These are phyloP conservation scores for Parauchenoglanis ngamensis DNA, from an alignment of 2,797 vertebrate genomes.

Conservation along the genomic window DNA sequence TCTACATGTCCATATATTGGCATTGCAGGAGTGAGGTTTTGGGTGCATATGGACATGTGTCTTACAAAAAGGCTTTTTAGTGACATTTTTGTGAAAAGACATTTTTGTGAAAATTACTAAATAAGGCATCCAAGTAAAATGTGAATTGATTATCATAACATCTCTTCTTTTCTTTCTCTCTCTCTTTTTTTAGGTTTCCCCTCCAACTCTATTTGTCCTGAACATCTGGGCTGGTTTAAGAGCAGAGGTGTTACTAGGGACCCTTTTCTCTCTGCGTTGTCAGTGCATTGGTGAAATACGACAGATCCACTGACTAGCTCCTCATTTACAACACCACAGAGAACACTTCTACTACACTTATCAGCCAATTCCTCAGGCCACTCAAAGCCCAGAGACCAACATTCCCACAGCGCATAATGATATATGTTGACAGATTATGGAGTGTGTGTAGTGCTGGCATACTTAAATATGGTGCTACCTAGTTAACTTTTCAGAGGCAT, in stretches of 20 bases:
- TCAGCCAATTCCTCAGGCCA: conserved; percentile 46
- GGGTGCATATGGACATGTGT: neutral
- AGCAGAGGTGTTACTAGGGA: conserved; percentile 39
- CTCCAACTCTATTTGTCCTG: conserved; percentile 36
- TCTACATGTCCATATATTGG: neutral
- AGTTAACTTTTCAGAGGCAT: conserved; percentile 26
- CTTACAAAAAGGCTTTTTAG: neutral
- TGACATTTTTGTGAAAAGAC: neutral
- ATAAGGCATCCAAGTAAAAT: neutral
- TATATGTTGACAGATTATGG: conserved; percentile 32
- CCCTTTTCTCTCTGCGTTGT: conserved; percentile 34
- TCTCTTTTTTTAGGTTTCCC: conserved; percentile 48
- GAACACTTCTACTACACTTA: conserved; percentile 45
- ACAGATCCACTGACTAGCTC: conserved; percentile 38
- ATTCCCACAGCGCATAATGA: conserved; percentile 30
- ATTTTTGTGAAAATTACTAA: neutral
- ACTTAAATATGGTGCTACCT: conserved; percentile 28
- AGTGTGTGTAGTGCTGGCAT: conserved; percentile 34
- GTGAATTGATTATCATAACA: neutral
- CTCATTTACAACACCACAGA: conserved; percentile 45
- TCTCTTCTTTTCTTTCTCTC: conserved; percentile 1
- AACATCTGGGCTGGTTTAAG: conserved; percentile 72
- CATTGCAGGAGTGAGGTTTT: neutral
- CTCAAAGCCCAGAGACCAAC: conserved; percentile 30
- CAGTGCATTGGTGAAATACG: conserved; percentile 44